phyloP scores from a whole-genome alignment of 2,113 vertebrate species.

The Ploceus nigricollis region DNA sequence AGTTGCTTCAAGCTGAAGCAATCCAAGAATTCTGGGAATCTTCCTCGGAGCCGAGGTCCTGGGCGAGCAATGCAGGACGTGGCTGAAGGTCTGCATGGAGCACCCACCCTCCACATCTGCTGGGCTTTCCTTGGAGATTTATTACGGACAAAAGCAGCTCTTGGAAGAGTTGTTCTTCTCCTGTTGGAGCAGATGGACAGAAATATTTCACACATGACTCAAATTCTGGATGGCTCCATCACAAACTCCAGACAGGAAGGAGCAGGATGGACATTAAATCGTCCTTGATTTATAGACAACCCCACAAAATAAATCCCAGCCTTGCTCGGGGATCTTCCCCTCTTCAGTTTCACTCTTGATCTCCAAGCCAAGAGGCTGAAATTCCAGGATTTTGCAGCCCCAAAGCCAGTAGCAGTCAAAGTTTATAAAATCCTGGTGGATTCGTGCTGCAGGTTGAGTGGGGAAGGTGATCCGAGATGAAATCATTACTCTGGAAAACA shows the following conservation, averaged over 20 bases:
- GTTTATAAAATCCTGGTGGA: background rate
- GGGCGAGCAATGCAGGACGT: background rate
- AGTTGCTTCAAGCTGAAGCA: background rate
- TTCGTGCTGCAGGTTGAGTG: background rate
- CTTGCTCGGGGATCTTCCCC: background rate
- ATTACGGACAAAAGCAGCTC: slow-evolving; percentile 9
- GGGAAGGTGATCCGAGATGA: background rate
- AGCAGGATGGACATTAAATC: background rate
- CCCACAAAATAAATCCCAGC: slow-evolving; percentile 18
- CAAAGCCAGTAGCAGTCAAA: slow-evolving; percentile 35
- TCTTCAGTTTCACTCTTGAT: background rate
- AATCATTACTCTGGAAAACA: background rate
- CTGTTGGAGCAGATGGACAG: slow-evolving; percentile 33
- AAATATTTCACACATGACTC: slow-evolving; percentile 45
- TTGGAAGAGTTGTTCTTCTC: slow-evolving; percentile 4
- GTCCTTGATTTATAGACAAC: background rate
- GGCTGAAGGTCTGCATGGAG: background rate
- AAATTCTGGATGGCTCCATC: slow-evolving; percentile 25
- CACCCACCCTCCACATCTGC: slow-evolving; percentile 42
- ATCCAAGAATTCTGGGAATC: slow-evolving; percentile 39
- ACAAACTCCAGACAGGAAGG: background rate
- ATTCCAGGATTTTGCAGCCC: background rate
- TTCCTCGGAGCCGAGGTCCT: background rate
- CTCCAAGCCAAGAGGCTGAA: slow-evolving; percentile 7
- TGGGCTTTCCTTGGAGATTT: slow-evolving; percentile 11